phyloP scores from a whole-genome alignment of 2,797 vertebrate species.

The Tolypeutes matacus region DNA sequence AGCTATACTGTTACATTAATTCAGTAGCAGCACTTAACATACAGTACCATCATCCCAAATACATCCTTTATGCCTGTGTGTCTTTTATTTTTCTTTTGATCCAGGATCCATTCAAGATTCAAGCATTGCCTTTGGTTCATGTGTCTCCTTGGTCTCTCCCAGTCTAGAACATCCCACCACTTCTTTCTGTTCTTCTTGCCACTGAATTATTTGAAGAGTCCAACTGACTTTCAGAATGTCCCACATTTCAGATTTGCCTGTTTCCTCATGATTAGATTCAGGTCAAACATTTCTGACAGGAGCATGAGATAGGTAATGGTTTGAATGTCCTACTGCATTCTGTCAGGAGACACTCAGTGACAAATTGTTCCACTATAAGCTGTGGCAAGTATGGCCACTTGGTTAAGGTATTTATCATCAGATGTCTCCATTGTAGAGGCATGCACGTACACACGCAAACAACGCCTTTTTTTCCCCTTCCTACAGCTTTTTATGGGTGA shows the following conservation, averaged over 20 bases:
- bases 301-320: background rate
- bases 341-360: background rate
- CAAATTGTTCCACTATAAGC: background rate
- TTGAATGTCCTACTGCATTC: background rate
- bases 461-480: background rate
- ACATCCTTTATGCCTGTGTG: background rate
- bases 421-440: background rate
- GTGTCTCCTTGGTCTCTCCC: background rate
- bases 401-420: background rate
- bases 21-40: background rate
- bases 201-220: slow-evolving; percentile 25
- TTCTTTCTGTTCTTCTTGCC: slow-evolving; percentile 20
- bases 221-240: background rate
- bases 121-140: background rate
- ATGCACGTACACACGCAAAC: background rate
- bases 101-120: background rate
- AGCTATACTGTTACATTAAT: background rate
- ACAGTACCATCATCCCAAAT: background rate
- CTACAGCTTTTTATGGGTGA: background rate
- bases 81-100: background rate
- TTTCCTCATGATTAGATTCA: slow-evolving; percentile 49
- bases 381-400: background rate
- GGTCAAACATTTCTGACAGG: background rate
- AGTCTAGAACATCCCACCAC: background rate
- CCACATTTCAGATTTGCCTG: background rate